Evolutionary conservation across 2,888 invertebrate species (phyloP), one percentile per base, ranked within the genome.

Genomic region (Caenorhabditis panamensis): DNA sequence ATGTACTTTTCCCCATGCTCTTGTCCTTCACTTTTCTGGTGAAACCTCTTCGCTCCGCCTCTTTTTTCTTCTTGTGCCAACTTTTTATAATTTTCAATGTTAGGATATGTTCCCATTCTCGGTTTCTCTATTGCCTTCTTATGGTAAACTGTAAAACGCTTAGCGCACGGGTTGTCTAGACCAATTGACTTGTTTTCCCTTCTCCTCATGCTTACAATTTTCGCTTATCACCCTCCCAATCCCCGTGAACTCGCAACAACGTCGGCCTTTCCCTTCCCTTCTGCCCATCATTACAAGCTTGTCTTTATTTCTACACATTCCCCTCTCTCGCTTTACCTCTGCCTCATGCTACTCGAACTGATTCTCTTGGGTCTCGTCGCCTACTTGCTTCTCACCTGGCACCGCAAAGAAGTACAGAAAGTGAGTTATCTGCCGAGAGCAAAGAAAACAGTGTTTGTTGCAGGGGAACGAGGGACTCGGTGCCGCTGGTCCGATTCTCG

Each of bases 381-480:
- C 68, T 80, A 71, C 63, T 26, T 76, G 11, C 58, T 80, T 13
- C 47, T 80, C 13, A 54, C 41, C 20, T 66, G 72, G 49, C 80
- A 80, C 63, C 22, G 71, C 5, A 61, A 64, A 41, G 80, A 80
- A 56, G 58, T 80, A 5, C 71, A 56, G 11, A 80, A 69, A 51
- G 79, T 79, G 20, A 62, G 67, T 56, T n/a, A n/a, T n/a, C n/a
- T n/a, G n/a, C n/a, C n/a, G 9, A 22, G 18, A 28, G 8, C 16
- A 11, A 16, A 36, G 16, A 13, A 63, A 4, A 20, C 28, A n/a
- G 18, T 11, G 20, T 53, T 20, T 28, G 37, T 72, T 73, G 9
- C 47, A 79, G 79, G 80, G 80, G n/a, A 66, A 71, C 22, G 80
- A 71, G 47, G 80, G 80, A 8, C 67, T 80, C 18, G 72, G 72